Percentiles rank a stretch among this genome's conserved stretches.
These are phyloP conservation scores for Albula glossodonta DNA, from an alignment of 2,113 vertebrate genomes.

Conservation along the genomic window DNA sequence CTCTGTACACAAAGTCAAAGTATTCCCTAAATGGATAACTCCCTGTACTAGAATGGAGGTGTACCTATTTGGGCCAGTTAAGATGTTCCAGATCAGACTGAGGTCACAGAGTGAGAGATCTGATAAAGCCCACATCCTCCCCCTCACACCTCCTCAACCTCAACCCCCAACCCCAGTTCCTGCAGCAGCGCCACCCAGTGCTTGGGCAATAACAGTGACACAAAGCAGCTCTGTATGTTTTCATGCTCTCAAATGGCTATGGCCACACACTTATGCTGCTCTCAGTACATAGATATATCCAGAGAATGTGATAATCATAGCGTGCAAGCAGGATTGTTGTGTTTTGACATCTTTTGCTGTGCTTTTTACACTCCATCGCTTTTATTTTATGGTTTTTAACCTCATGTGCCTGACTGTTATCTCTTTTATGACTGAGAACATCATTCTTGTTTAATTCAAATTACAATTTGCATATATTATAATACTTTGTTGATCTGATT, in stretches of 20 bases:
- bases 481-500: not conserved
- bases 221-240: slow-evolving; percentile 37
- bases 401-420: not conserved
- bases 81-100: slow-evolving; percentile 1
- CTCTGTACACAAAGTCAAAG: not conserved
- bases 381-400: not conserved
- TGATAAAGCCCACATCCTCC: slow-evolving; percentile 38
- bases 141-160: not conserved
- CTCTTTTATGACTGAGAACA: not conserved
- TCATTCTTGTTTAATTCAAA: not conserved
- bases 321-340: too few relatives aligned
- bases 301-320: too few relatives aligned
- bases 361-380: not conserved
- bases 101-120: slow-evolving; percentile 26
- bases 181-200: slow-evolving; percentile 18
- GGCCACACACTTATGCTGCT: not conserved
- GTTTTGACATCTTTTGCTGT: too few relatives aligned
- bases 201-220: slow-evolving; percentile 42
- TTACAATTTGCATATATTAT: not conserved
- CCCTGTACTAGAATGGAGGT: not conserved
- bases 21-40: not conserved
- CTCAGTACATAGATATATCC: not conserved
- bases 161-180: slow-evolving; percentile 5
- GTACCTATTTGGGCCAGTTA: not conserved
- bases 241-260: not conserved